These are phyloP conservation scores for Heterodera schachtii DNA, from an alignment of 1,140 invertebrate species.

Conservation along the genomic window DNA sequence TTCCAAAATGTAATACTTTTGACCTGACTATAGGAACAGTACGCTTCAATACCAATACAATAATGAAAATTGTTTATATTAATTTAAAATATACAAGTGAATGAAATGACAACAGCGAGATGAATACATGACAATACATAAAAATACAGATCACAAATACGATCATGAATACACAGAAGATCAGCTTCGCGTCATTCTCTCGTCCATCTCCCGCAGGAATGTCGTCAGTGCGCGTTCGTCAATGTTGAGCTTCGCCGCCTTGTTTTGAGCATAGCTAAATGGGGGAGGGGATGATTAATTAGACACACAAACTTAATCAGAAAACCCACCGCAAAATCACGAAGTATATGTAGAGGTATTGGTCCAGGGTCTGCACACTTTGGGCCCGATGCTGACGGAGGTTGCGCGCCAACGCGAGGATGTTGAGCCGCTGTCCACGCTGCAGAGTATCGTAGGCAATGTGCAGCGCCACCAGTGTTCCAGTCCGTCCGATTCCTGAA, in stretches of 20 bases:
- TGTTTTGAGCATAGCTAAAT: conserved; percentile 16
- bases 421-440: conserved; percentile 39
- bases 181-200: neutral
- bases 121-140: no score
- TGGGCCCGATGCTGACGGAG: conserved; percentile 49
- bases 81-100: no score
- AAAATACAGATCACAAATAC: no score
- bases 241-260: neutral
- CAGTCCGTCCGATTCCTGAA: conserved; percentile 51
- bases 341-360: conserved; percentile 21
- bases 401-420: conserved; percentile 42
- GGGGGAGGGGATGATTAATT: neutral
- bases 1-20: no score
- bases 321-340: no score
- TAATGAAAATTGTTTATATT: no score
- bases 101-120: no score
- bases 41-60: no score
- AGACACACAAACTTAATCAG: neutral
- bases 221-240: neutral
- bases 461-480: conserved; percentile 49
- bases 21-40: no score
- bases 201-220: neutral
- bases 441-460: conserved; percentile 40
- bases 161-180: no score
- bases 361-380: conserved; percentile 44